phyloP scores from a whole-genome alignment of 2,113 vertebrate genomes.

The Pithys albifrons region DNA sequence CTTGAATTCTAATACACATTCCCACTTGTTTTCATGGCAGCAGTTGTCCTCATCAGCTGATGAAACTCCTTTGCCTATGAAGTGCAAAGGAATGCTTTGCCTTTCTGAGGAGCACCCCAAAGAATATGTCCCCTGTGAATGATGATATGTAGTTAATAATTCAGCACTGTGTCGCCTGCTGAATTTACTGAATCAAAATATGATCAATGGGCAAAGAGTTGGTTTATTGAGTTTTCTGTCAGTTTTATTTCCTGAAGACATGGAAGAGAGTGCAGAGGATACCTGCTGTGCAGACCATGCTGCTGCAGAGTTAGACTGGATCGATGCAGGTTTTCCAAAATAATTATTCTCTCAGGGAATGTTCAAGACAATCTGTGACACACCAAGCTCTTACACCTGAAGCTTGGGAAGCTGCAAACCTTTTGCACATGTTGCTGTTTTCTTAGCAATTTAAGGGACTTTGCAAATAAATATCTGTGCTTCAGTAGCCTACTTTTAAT shows the following conservation, averaged over 20 bases:
- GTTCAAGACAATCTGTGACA: slow-evolving; percentile 70
- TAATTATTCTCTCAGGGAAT: slow-evolving; percentile 83
- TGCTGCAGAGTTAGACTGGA: slow-evolving; percentile 72
- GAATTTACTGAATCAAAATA: slow-evolving; percentile 76
- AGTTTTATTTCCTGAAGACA: slow-evolving; percentile 83
- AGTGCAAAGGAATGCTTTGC: slow-evolving; percentile 56
- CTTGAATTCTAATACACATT: background rate
- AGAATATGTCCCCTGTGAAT: slow-evolving; percentile 51
- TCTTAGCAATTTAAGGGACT: background rate
- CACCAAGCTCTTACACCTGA: slow-evolving; percentile 70
- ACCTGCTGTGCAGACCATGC: background rate
- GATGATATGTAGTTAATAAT: slow-evolving; percentile 84
- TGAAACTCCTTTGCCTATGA: slow-evolving; percentile 24
- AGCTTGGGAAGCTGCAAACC: slow-evolving; percentile 59
- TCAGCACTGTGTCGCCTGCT: slow-evolving; percentile 78
- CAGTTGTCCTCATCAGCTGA: background rate
- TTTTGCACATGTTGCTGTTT: slow-evolving; percentile 15
- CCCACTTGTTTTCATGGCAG: background rate
- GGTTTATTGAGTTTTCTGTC: slow-evolving; percentile 83
- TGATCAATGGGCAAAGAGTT: slow-evolving; percentile 87
- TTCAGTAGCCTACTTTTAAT: background rate
- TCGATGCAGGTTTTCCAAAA: slow-evolving; percentile 86
- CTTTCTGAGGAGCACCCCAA: slow-evolving; percentile 58
- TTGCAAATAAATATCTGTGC: background rate
- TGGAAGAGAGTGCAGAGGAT: slow-evolving; percentile 66